Evolutionary conservation across 2,797 vertebrate species (phyloP), one percentile per base, ranked within the genome.

Genomic region (Micrastur ruficollis): DNA sequence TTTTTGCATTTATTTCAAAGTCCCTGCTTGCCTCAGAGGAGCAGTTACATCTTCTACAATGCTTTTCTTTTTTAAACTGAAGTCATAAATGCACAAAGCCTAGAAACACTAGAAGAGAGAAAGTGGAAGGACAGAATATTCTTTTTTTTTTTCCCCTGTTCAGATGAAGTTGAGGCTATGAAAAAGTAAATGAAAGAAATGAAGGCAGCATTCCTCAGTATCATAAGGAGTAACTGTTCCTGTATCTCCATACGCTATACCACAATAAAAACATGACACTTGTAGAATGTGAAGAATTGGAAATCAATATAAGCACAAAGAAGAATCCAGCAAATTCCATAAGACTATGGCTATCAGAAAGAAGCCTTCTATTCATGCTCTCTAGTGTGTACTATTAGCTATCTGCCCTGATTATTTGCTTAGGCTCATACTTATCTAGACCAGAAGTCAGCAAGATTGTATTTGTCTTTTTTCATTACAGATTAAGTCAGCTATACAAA

Each of bases 361-460:
- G 40, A 49, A 56, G 26, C 49, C 71, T 90, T 90, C 76, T 71
- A 38, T 22, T 81, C 49, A 67, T 34, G 53, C 72, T 79, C 44
- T 78, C 44, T 63, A 55, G 86, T 11, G 36, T 31, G 12, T 38
- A 74, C 75, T 50, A 70, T 78, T 26, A 89, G n/a, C 58, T 72
- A 63, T 76, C 59, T 92, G 52, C 25, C 63, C 74, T 94, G 44
- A 67, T 36, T 49, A 90, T 81, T 79, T 76, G 76, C 59, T 91
- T 86, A 93, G 81, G 47, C 58, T 95, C 55, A 94, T 66, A 49
- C 81, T 85, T 85, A 96, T 95, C 95, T 95, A 95, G 96, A 97
- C 90, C 95, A 96, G 95, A 97, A 97, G 93, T 96, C 95, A 97
- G 96, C 95, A 97, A 96, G 92, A 90, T 80, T 73, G 42, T 79